Base-by-base conservation (phyloP, 2,113 vertebrate species). In the Pterocles burchelli region DNA sequence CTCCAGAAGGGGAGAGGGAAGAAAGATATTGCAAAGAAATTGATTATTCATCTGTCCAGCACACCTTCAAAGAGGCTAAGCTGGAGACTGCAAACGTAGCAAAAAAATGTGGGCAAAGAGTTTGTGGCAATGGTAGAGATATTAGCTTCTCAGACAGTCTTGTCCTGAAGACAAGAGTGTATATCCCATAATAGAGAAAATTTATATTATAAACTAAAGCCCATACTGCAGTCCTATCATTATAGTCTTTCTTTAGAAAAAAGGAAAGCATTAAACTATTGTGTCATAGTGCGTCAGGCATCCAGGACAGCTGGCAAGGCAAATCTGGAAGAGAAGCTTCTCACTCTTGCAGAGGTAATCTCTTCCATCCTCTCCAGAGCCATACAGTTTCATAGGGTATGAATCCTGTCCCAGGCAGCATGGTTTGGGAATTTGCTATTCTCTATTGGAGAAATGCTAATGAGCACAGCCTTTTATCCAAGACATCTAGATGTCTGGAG, bases 401-500 rank as follows among this genome's bases (percentile, higher is more conserved):
- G 72, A 82, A 92, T 77, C 13, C 68, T 74, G 59, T 43, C n/a
- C 63, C 79, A 93, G 83, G 78, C 29, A 92, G 38, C 38, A 62
- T 28, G 34, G 68, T 76, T 88, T 92, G 79, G 36, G 59, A 86
- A 94, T 88, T 28, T 71, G 21, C 68, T 84, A 2, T 71, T 89
- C 17, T 84, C 65, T 87, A 6, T 29, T 63, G 52, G 20, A 95
- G 26, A 93, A 92, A 77, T 49, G 41, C 43, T 93, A 95, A 92
- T 71, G 26, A 93, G 24, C 43, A 57, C 22, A 84, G 68, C 16
- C 34, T 88, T 92, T 89, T 79, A 91, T 52, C 33, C n/a, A 4
- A 91, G 95, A 72, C 18, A 89, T 82, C 51, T 92, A 15, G 3
- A 74, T 67, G 83, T 87, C 91, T 93, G 65, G 49, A 89, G 83